Percentiles rank a stretch among this genome's conserved stretches.
These are phyloP conservation scores for Synanthedon tipuliformis DNA, from an alignment of 2,888 invertebrate genomes.

Conservation along the genomic window DNA sequence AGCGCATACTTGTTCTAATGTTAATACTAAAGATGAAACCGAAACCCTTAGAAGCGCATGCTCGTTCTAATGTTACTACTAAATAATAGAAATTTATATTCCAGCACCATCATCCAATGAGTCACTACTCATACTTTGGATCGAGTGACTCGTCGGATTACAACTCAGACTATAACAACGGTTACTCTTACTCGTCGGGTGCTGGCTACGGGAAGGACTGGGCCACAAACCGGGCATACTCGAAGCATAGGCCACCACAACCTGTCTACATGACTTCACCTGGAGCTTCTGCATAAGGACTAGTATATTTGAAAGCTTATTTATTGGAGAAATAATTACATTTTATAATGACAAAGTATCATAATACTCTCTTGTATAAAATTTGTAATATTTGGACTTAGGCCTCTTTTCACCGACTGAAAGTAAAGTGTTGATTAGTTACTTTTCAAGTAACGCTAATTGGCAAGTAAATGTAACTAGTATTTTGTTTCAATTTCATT, in stretches of 20 bases:
- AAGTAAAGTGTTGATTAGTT: too few species aligned
- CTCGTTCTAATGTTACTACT: background rate
- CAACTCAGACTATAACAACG: constrained; percentile 48
- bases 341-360: too few species aligned
- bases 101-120: constrained; percentile 47
- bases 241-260: constrained; percentile 35
- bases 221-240: constrained; percentile 59
- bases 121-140: constrained; percentile 53
- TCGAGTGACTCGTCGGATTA: constrained; percentile 46
- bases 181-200: constrained; percentile 44
- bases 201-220: constrained; percentile 58
- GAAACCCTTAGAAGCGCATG: background rate
- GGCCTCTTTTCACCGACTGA: too few species aligned
- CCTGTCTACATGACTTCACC: constrained; percentile 56
- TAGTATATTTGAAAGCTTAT: background rate
- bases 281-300: constrained; percentile 20
- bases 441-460: too few species aligned
- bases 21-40: background rate
- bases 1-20: background rate
- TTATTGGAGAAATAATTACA: background rate
- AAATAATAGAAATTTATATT: too few species aligned
- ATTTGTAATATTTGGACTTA: too few species aligned
- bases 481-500: too few species aligned
- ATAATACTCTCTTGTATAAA: too few species aligned
- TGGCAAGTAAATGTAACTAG: too few species aligned